These are phyloP conservation scores for Cinara cedri DNA, from an alignment of 2,888 invertebrate species.

Conservation along the genomic window DNA sequence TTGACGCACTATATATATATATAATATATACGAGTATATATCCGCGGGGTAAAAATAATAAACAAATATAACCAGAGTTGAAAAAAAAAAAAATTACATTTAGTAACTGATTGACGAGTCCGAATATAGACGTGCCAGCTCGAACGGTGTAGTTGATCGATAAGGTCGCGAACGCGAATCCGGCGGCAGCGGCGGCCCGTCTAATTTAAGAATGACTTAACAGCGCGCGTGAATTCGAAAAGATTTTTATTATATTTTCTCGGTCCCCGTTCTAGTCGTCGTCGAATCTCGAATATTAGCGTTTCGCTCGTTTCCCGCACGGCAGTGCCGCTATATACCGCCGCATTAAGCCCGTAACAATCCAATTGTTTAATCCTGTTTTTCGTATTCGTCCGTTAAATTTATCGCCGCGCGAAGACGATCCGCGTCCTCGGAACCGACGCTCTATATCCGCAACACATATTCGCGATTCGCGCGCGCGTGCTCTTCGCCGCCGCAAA, in stretches of 20 bases:
- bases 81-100: conserved; percentile 23
- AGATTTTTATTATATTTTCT: too few species aligned
- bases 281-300: too few species aligned
- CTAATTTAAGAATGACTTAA: conserved; percentile 47
- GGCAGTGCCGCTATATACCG: too few species aligned
- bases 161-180: conserved; percentile 41
- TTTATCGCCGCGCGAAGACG: neutral
- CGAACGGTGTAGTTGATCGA: conserved; percentile 37
- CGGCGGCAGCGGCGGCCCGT: conserved; percentile 7
- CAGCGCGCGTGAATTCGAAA: neutral
- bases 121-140: conserved; percentile 49
- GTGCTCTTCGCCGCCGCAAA: too few species aligned
- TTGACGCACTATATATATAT: neutral
- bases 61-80: neutral
- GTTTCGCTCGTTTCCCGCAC: too few species aligned
- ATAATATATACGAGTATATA: neutral
- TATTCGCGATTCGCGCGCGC: too few species aligned
- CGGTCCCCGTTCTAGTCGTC: too few species aligned
- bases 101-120: conserved; percentile 46
- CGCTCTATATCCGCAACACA: too few species aligned
- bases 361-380: neutral
- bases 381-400: neutral
- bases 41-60: conserved; percentile 4
- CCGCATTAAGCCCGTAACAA: neutral
- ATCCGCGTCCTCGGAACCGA: neutral